Base-by-base conservation (phyloP, 2,888 invertebrate species). In the Cryptus viduatorius region DNA sequence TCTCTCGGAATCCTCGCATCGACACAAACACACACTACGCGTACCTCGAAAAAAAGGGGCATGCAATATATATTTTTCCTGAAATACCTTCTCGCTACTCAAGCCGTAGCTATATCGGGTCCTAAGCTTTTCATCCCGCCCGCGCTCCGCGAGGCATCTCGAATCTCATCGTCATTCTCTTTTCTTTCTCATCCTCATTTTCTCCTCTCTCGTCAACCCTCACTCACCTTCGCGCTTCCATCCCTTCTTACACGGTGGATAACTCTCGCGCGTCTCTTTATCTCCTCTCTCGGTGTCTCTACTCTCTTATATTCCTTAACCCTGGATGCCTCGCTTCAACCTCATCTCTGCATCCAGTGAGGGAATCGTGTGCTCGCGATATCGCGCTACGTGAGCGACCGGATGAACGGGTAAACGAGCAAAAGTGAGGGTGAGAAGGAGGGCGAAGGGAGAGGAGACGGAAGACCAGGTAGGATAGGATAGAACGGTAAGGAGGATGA, bases 371-470 rank as follows among this genome's bases (percentile, higher is more conserved):
- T 68, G 73, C 77, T 79, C 77, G 29, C 65, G 86, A 88, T 87
- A 86, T 83, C 83, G 79, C 72, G 75, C 85, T 85, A 82, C 85
- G 85, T 85, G 85, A 85, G 82, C 85, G 82, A 79, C 72, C 67
- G 85, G 71, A 82, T 76, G 82, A 79, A 81, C 84, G 84, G 78
- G 78, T 81, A 84, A 84, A 84, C 69, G 80, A 81, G 86, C 84
- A 29, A 37, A 31, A 50, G 59, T 19, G 75, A 31, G 31, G 50
- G 72, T 72, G 8, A 59, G 77, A 73, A 73, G 68, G 61, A 48
- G 76, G 16, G 68, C 7, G 37, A 37, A 37, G 37, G 37, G 29
- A 50, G 69, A 64, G 37, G 59, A 46, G 46, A 44, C 31, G n/a
- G 64, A 53, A 29, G 53, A 48, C 56, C 37, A 67, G 77, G 80